phyloP scores from a whole-genome alignment of 2,888 invertebrate genomes.

The Catocala nupta region DNA sequence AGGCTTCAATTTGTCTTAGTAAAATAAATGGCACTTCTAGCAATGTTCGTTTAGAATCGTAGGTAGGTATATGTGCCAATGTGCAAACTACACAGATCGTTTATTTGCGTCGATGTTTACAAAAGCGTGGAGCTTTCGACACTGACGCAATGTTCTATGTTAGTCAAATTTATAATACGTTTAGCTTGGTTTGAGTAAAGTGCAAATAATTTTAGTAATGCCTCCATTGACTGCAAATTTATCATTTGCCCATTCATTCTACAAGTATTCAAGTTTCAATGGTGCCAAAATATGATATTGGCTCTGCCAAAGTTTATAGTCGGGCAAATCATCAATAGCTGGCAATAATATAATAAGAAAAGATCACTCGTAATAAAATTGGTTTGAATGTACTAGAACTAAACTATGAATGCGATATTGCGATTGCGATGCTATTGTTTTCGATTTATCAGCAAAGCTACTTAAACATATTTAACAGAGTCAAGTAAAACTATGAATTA shows the following conservation, averaged over 20 bases:
- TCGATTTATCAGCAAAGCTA: too few species aligned
- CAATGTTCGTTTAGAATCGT: slow-evolving; percentile 36
- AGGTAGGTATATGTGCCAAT: slow-evolving; percentile 73
- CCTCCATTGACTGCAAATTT: slow-evolving; percentile 16
- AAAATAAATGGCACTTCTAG: slow-evolving; percentile 15
- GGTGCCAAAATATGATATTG: not conserved
- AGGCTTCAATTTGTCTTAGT: slow-evolving; percentile 13
- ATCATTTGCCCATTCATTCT: not conserved
- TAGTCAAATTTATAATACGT: slow-evolving; percentile 50
- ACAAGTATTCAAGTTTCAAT: not conserved
- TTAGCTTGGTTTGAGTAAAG: slow-evolving; percentile 22
- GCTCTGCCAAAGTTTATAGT: not conserved
- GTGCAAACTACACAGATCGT: slow-evolving; percentile 68
- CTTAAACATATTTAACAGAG: too few species aligned
- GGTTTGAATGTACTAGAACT: not conserved
- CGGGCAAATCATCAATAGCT: not conserved
- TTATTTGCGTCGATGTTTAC: slow-evolving; percentile 84
- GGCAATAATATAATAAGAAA: not conserved
- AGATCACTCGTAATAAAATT: not conserved
- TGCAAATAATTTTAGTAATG: slow-evolving; percentile 13
- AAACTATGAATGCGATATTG: not conserved
- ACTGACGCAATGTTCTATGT: slow-evolving; percentile 76
- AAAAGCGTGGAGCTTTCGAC: slow-evolving; percentile 67
- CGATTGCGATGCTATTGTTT: not conserved
- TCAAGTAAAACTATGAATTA: not conserved